Conservation (phyloP, 2,888 invertebrate genomes). For the Brachyopa scutellaris region DNA sequence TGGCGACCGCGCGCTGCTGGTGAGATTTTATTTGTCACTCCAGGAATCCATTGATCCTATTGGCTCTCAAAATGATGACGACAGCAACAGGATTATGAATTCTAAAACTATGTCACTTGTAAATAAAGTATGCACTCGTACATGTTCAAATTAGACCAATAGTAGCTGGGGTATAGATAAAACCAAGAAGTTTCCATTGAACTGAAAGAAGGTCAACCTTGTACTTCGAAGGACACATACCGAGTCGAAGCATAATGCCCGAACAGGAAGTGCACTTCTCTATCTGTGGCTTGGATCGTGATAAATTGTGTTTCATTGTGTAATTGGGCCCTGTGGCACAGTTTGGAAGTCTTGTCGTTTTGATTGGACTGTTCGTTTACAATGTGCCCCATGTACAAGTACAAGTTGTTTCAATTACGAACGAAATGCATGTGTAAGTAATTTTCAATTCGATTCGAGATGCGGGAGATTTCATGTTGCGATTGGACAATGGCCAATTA, state of each 20-base stretch:
- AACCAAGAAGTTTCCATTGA: conserved; percentile 18
- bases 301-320: conserved; percentile 41
- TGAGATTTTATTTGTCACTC: background rate
- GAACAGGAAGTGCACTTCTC: conserved; percentile 22
- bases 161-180: conserved; percentile 13
- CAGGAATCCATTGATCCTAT: conserved; percentile 5
- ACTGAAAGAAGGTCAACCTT: conserved; percentile 26
- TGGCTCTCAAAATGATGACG: background rate
- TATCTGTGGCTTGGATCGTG: conserved; percentile 12
- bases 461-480: background rate
- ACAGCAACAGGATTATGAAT: conserved; percentile 2
- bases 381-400: too few relatives aligned
- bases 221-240: conserved; percentile 5
- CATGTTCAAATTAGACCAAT: too few relatives aligned
- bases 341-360: conserved; percentile 9
- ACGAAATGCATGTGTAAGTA: background rate
- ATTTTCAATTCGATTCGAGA: conserved; percentile 3
- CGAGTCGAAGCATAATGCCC: conserved; percentile 37
- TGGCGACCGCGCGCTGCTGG: too few relatives aligned
- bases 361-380: conserved; percentile 7
- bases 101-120: conserved; percentile 20
- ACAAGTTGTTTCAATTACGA: too few relatives aligned
- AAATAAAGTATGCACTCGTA: too few relatives aligned
- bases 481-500: conserved; percentile 30
- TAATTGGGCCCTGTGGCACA: conserved; percentile 23